A percentile compares a stretch with the other conserved stretches of the same genome.
phyloP scores from a whole-genome alignment of 2,797 vertebrate species.

The Florisuga fusca region DNA sequence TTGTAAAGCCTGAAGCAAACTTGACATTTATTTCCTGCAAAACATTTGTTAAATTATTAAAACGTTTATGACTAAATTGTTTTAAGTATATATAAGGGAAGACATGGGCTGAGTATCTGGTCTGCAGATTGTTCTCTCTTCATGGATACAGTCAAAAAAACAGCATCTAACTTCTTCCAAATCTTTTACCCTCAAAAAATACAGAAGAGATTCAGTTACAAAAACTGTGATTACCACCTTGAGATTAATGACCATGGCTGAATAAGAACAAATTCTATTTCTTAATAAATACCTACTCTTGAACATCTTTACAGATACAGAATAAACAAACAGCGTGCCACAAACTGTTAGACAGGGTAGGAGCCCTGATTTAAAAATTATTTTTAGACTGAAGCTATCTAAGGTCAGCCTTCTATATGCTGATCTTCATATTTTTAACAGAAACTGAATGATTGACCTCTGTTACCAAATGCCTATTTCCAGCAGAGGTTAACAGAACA shows the following conservation, averaged over 20 bases:
- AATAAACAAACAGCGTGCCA: not conserved
- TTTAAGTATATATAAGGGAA: not conserved
- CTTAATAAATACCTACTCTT: not conserved
- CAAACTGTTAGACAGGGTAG: not conserved
- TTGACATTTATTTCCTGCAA: not conserved
- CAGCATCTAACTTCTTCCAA: not conserved
- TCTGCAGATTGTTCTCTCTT: not conserved
- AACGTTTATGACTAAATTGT: not conserved
- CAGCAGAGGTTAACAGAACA: not conserved
- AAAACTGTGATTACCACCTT: not conserved
- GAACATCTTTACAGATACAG: not conserved
- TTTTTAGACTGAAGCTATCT: not conserved
- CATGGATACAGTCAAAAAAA: fast-evolving
- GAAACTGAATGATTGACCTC: not conserved
- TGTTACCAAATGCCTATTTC: not conserved
- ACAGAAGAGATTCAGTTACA: not conserved
- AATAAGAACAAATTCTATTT: not conserved
- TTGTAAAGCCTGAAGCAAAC: not conserved
- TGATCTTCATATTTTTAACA: not conserved
- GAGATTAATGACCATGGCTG: not conserved
- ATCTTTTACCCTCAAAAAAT: not conserved
- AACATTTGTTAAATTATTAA: not conserved
- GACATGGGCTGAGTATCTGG: not conserved
- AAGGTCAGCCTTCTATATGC: not conserved
- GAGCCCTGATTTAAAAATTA: not conserved